Evolutionary conservation across 2,888 invertebrate species (phyloP), one percentile per base, ranked within the genome.

Genomic region (Argynnis bischoffii): DNA sequence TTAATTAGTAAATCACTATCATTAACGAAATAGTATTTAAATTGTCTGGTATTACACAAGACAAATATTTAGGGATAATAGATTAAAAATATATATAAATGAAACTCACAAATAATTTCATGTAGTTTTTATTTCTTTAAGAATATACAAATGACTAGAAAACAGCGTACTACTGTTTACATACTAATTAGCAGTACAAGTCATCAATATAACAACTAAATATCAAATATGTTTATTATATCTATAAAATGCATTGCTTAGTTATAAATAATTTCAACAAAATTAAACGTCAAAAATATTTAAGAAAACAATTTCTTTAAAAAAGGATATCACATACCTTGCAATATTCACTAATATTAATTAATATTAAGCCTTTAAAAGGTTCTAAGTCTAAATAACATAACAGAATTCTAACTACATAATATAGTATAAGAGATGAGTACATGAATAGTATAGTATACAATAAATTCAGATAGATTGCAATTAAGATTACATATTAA

Each of bases 81-180:
- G 4, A 1, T 48, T 48, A 48, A 54, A 4, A 4, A 35, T 16
- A 5, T 21, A 21, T 53, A 54, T 13, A 35, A 59, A 66, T 55
- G 26, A 65, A 56, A 69, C 59, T 51, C 46, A 56, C 48, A n/a
- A 13, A 11, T 8, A 13, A 48, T 53, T 21, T 64, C 21, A 11
- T 31, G 56, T 51, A 51, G 57, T 47, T 56, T 76, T 72, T 74
- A 74, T 77, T 76, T 73, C 69, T 73, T 74, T 72, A 73, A 72
- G 63, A 75, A 74, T 75, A 74, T 75, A 73, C 67, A 73, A 76
- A 74, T 77, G 77, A 77, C 77, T 77, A 77, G 77, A 77, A 65
- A 69, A 69, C 59, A 70, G 63, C 47, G 6, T 70, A 69, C 56
- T 66, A 70, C 35, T 6, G 35, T 35, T 35, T 35, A 68, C 56